Percentiles rank a stretch among this genome's conserved stretches.
Evolutionary conservation across 2,113 vertebrate genomes (phyloP).

Genomic region (Dermatemys mawii): DNA sequence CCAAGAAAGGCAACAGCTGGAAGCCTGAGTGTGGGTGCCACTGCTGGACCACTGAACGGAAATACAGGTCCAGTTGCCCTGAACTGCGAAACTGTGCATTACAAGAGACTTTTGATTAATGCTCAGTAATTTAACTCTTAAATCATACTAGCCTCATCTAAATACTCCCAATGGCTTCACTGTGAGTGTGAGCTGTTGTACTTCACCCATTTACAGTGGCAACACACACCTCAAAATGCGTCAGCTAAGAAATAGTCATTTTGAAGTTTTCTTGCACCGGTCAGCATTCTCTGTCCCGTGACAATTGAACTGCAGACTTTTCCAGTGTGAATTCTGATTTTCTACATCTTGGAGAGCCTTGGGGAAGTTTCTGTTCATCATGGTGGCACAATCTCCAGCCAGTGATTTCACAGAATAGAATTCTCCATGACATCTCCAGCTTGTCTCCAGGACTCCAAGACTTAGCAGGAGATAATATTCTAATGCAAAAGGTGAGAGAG

Average conservation of each 20-base stretch:
- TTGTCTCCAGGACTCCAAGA: fast-evolving
- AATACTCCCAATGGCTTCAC: background rate
- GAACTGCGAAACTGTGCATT: background rate
- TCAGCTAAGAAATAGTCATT: background rate
- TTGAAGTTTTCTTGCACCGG: background rate
- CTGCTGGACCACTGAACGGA: background rate
- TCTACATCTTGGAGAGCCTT: background rate
- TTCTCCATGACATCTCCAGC: fast-evolving
- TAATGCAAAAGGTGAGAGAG: background rate
- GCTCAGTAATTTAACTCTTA: background rate
- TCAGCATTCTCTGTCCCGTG: background rate
- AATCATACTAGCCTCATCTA: background rate
- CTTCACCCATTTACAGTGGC: background rate
- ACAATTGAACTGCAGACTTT: background rate
- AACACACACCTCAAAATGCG: background rate
- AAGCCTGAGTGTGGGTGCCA: background rate
- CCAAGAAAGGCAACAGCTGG: background rate
- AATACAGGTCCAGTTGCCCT: background rate
- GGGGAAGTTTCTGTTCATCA: background rate
- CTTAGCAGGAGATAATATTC: fast-evolving
- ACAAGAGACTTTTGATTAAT: background rate
- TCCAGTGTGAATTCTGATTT: background rate
- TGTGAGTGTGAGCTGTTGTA: background rate
- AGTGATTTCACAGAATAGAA: background rate
- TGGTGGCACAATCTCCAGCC: background rate